A percentile compares a stretch with the other conserved stretches of the same genome.
These are phyloP conservation scores for Caenorhabditis remanei DNA, from an alignment of 1,140 invertebrate species.

Conservation along the genomic window DNA sequence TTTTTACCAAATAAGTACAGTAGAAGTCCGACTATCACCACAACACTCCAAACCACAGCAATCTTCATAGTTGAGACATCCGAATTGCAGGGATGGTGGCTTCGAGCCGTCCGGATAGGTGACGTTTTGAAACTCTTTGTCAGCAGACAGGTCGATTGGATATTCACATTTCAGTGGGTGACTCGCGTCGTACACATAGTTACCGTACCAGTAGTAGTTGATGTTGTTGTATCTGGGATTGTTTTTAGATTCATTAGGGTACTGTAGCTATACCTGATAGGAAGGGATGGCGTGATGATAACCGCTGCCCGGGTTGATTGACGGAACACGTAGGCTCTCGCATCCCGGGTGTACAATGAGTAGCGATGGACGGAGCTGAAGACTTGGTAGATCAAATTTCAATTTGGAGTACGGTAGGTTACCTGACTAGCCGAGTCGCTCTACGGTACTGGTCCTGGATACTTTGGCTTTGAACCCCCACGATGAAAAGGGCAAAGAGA, in stretches of 20 bases:
- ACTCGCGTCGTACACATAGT: background rate
- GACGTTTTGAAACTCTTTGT: background rate
- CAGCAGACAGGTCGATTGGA: background rate
- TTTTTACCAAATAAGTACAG: background rate
- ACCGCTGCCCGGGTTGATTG: background rate
- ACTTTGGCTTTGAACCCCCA: too few species aligned
- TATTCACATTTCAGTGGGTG: slow-evolving; percentile 13
- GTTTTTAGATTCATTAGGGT: background rate
- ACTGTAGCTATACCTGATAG: background rate
- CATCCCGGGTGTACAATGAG: background rate
- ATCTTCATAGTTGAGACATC: background rate
- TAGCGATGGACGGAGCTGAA: background rate
- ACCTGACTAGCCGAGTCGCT: too few species aligned
- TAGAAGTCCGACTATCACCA: background rate
- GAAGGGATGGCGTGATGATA: background rate
- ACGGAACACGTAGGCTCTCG: background rate
- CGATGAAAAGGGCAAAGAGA: too few species aligned
- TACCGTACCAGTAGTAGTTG: slow-evolving; percentile 33
- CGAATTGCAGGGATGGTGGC: background rate
- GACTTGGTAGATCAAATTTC: background rate
- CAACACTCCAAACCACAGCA: slow-evolving; percentile 16
- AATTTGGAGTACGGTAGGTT: background rate
- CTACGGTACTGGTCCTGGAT: too few species aligned
- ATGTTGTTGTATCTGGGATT: background rate
- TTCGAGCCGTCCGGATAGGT: background rate